Conservation (phyloP, 1,140 invertebrate species). For the Diabrotica virgifera region DNA sequence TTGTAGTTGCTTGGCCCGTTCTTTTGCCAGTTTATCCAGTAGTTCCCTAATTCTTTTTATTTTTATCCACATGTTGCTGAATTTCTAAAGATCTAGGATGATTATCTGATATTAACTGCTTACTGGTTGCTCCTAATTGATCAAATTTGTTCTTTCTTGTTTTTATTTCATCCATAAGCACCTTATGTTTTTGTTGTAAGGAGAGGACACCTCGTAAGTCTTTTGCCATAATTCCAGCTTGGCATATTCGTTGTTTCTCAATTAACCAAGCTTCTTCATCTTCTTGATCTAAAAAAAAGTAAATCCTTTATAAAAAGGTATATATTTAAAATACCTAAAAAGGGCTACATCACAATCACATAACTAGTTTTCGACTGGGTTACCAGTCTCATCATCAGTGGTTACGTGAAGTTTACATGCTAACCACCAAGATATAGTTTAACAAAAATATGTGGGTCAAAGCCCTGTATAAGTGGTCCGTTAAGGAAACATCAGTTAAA, state of each 20-base stretch:
- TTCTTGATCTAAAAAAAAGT: too few species aligned
- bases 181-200: conserved; percentile 92
- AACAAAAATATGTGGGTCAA: too few species aligned
- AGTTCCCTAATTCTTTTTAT: conserved; percentile 84
- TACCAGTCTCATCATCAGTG: too few species aligned
- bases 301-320: too few species aligned
- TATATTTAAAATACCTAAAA: too few species aligned
- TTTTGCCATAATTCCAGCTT: conserved; percentile 86
- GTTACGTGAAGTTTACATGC: too few species aligned
- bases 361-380: too few species aligned
- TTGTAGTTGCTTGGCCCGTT: conserved; percentile 80
- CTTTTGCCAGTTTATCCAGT: conserved; percentile 78
- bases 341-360: too few species aligned
- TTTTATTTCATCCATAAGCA: conserved; percentile 89
- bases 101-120: conserved; percentile 70
- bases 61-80: conserved; percentile 71
- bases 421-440: too few species aligned
- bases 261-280: conserved; percentile 89
- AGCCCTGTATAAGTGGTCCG: too few species aligned
- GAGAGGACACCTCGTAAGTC: conserved; percentile 87
- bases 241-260: conserved; percentile 89
- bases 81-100: conserved; percentile 76
- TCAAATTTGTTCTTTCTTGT: conserved; percentile 76
- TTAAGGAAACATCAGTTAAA: too few species aligned
- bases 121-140: conserved; percentile 67